These are phyloP conservation scores for Clarias magur DNA, from an alignment of 2,113 vertebrate genomes.

Conservation along the genomic window DNA sequence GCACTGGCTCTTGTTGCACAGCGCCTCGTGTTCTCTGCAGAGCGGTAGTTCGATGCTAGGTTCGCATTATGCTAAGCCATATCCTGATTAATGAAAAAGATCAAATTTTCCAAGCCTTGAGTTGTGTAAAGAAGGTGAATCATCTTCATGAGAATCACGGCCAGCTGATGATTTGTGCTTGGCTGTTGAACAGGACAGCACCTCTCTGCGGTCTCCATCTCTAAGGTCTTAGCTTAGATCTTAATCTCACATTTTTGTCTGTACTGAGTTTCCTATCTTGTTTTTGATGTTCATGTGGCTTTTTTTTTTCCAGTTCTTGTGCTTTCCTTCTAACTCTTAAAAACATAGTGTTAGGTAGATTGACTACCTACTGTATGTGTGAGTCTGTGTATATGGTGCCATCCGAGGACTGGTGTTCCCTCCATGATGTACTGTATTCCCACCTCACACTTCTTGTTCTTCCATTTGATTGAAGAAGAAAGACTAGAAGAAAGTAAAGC, in stretches of 20 bases:
- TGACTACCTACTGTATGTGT: not conserved
- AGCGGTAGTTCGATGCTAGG: constrained; percentile 64
- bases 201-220: not conserved
- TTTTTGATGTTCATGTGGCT: not conserved
- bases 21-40: constrained; percentile 61
- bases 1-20: constrained; percentile 67
- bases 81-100: not conserved
- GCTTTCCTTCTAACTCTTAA: not conserved
- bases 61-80: not conserved
- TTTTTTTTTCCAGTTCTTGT: not conserved
- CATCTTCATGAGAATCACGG: not conserved
- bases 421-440: not conserved
- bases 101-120: not conserved
- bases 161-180: constrained; percentile 47
- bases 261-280: not conserved
- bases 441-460: not conserved
- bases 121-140: not conserved
- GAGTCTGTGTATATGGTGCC: not conserved
- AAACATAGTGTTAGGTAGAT: not conserved
- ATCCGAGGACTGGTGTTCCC: not conserved
- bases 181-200: constrained; percentile 73
- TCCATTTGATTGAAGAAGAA: constrained; percentile 64
- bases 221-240: constrained; percentile 36
- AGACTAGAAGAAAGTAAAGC: constrained; percentile 69
- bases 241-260: constrained; percentile 55